phyloP scores from a whole-genome alignment of 1,140 invertebrate genomes.

The Potamilus streckersoni region DNA sequence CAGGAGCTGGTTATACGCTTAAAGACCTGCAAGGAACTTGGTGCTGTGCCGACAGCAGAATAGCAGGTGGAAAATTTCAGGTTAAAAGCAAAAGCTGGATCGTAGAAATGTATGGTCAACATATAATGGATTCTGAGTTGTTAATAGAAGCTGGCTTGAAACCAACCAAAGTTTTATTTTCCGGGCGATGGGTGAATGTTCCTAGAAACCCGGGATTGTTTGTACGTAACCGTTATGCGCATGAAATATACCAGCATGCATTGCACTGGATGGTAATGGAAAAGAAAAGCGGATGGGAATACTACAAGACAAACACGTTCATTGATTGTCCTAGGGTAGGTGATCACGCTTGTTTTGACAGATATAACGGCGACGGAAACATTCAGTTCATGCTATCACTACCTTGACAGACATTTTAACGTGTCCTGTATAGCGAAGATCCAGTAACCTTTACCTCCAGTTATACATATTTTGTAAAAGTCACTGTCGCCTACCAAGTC shows the following conservation, averaged over 20 bases:
- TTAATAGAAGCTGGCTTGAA: constrained; percentile 13
- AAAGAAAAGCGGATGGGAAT: constrained; percentile 27
- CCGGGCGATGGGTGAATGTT: constrained; percentile 48
- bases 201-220: constrained; percentile 58
- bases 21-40: constrained; percentile 19
- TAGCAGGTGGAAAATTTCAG: constrained; percentile 29
- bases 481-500: too few relatives aligned
- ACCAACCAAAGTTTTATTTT: constrained; percentile 49
- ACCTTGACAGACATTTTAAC: too few relatives aligned
- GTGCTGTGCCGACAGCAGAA: constrained; percentile 36
- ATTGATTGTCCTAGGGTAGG: constrained; percentile 34
- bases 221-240: constrained; percentile 57
- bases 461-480: too few relatives aligned
- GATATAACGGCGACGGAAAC: constrained; percentile 54
- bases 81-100: constrained; percentile 26
- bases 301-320: constrained; percentile 42
- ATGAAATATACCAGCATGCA: constrained; percentile 50
- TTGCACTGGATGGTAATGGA: constrained; percentile 36
- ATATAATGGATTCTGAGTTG: constrained; percentile 34
- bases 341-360: constrained; percentile 55
- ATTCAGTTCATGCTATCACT: too few relatives aligned
- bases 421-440: too few relatives aligned
- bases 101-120: constrained; percentile 39
- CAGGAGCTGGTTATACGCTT: constrained; percentile 29
- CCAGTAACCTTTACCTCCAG: too few relatives aligned